Percentiles rank a stretch among this genome's conserved stretches.
These are phyloP conservation scores for Bombus picipes DNA, from an alignment of 1,140 invertebrate species.

Conservation along the genomic window DNA sequence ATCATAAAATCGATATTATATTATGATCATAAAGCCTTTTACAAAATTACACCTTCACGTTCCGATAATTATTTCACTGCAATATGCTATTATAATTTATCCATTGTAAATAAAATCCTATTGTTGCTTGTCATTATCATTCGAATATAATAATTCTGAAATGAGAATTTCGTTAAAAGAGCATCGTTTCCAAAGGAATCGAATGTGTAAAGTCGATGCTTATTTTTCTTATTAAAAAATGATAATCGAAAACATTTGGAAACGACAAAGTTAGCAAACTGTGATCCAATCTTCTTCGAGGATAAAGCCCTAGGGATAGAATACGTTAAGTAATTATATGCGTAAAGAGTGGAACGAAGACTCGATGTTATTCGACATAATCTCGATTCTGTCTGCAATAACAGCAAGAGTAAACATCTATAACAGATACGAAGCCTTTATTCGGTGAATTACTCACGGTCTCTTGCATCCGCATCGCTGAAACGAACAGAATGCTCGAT, in stretches of 20 bases:
- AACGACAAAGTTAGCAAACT: neutral
- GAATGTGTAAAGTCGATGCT: neutral
- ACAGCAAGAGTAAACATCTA: neutral
- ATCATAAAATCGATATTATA: neutral
- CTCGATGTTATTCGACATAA: neutral
- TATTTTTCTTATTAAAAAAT: neutral
- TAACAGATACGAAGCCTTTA: constrained; percentile 24
- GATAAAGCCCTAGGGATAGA: neutral
- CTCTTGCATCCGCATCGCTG: constrained; percentile 6
- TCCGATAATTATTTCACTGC: too few species aligned
- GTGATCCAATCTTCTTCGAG: neutral
- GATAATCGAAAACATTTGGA: neutral
- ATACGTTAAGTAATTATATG: neutral
- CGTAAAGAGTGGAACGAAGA: neutral
- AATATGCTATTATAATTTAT: too few species aligned
- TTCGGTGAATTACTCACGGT: constrained; percentile 18
- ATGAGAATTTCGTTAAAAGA: too few species aligned
- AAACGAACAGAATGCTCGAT: constrained; percentile 23
- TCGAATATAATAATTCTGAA: too few species aligned
- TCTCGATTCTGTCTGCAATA: neutral
- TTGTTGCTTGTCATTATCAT: too few species aligned
- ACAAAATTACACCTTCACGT: too few species aligned
- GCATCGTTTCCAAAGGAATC: too few species aligned
- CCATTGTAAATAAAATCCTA: too few species aligned
- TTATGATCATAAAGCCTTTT: neutral